phyloP scores from a whole-genome alignment of 2,888 invertebrate species.

The Romanomermis culicivorax region DNA sequence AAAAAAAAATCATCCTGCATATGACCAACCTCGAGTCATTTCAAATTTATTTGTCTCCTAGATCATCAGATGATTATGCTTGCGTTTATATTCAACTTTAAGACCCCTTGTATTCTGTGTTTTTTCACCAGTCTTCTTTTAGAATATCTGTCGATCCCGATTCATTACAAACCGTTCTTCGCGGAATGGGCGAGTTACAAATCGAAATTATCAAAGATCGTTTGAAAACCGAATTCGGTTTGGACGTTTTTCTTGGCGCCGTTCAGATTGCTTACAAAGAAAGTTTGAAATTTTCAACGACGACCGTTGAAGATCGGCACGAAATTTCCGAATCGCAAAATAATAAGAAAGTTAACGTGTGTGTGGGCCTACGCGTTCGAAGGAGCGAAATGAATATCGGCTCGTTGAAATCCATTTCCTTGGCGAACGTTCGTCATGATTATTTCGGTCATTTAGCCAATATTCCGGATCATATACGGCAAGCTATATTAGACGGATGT shows the following conservation, averaged over 20 bases:
- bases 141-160: constrained; percentile 36
- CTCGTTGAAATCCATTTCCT: background rate
- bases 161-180: constrained; percentile 22
- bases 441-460: constrained; percentile 38
- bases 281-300: constrained; percentile 27
- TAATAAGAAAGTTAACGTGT: background rate
- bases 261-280: constrained; percentile 79
- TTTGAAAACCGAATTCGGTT: constrained; percentile 58
- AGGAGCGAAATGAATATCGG: constrained; percentile 8
- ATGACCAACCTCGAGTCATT: no score
- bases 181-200: constrained; percentile 93
- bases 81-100: no score
- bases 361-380: background rate
- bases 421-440: background rate
- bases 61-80: no score
- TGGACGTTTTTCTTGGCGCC: constrained; percentile 70
- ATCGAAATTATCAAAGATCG: constrained; percentile 53
- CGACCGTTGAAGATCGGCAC: background rate
- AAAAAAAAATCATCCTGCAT: no score
- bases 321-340: background rate
- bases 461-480: constrained; percentile 44
- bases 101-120: no score
- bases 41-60: no score
- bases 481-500: constrained; percentile 40
- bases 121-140: no score